Base-by-base conservation (phyloP, 2,113 vertebrate species). In the Psophia crepitans region DNA sequence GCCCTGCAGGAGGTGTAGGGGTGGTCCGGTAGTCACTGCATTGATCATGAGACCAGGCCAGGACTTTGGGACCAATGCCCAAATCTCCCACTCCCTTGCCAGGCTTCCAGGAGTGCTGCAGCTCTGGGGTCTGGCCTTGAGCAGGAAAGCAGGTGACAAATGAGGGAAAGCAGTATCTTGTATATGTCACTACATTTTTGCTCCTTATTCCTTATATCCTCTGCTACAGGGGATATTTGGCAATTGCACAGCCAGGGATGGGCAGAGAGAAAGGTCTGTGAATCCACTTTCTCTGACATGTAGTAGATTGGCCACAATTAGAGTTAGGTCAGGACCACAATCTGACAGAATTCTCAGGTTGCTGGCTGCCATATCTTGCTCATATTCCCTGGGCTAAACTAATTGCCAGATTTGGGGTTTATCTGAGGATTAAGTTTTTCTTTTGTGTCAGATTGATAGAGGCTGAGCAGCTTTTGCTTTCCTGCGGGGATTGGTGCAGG, bases 341-440 rank as follows among this genome's bases (percentile, higher is more conserved):
- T 66, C 65, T 56, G 78, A 85, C 24, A 76, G 33, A 68, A 23
- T 60, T 85, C 65, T 85, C 24, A 37, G 24, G 22, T 32, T 76
- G 26, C 30, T 90, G 61, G 35, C 63, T 90, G 57, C 14, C 30
- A 8, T 60, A 60, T 30, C 69, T 73, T 82, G 27, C 30, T 90
- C 32, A 37, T 28, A 48, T 73, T 90, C 63, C 39, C 48, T 32
- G 17, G 44, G 54, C 53, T 70, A 85, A 94, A 53, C 21, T 79
- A 80, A 60, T 80, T 65, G 57, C 41, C 54, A 74, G 46, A 54
- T 83, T 69, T 70, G 24, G 22, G 53, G 32, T 83, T 93, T 92
- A 66, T 86, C 37, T 95, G n/a, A 77, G 73, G 54, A 84, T 94
- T 95, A 83, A 73, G 51, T 49, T 86, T 92, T 76, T 73, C 46